These are phyloP conservation scores for Drosophila barbarae DNA, from an alignment of 2,888 invertebrate species.

Conservation along the genomic window DNA sequence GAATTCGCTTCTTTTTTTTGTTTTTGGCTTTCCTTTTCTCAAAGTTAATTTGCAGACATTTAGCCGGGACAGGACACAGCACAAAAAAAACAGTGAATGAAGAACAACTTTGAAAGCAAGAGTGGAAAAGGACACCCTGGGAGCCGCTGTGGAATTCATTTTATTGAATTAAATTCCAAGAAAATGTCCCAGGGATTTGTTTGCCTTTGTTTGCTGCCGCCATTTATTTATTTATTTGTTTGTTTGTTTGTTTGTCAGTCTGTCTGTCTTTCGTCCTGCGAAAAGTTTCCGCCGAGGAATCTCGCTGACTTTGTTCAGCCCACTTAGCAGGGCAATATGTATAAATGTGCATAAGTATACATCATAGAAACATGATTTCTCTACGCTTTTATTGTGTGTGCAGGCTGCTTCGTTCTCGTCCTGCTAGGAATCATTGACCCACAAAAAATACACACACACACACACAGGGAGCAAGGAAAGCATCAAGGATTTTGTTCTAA, in stretches of 20 bases:
- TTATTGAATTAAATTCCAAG: conserved; percentile 46
- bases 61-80: conserved; percentile 23
- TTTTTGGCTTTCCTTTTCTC: conserved; percentile 12
- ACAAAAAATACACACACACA: conserved; percentile 34
- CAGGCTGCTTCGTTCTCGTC: conserved; percentile 10
- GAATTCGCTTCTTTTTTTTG: conserved; percentile 29
- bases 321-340: conserved; percentile 39
- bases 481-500: conserved; percentile 20
- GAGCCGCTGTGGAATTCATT: conserved; percentile 27
- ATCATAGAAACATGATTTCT: conserved; percentile 36
- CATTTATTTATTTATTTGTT: conserved; percentile 33
- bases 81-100: conserved; percentile 9
- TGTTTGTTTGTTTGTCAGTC: conserved; percentile 26
- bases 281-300: conserved; percentile 24
- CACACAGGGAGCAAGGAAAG: background rate
- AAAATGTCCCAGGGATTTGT: conserved; percentile 41
- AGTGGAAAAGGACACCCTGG: conserved; percentile 41
- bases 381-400: conserved; percentile 16
- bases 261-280: conserved; percentile 9
- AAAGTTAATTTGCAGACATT: conserved; percentile 56
- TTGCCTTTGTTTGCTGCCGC: conserved; percentile 40
- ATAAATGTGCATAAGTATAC: conserved; percentile 33
- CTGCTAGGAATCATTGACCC: conserved; percentile 50
- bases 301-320: conserved; percentile 33
- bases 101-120: conserved; percentile 29